Evolutionary conservation across 35 echinoderm and acorn worm species (phyloP), one percentile per base, ranked within the genome.

Genomic region (Anneissia japonica): DNA sequence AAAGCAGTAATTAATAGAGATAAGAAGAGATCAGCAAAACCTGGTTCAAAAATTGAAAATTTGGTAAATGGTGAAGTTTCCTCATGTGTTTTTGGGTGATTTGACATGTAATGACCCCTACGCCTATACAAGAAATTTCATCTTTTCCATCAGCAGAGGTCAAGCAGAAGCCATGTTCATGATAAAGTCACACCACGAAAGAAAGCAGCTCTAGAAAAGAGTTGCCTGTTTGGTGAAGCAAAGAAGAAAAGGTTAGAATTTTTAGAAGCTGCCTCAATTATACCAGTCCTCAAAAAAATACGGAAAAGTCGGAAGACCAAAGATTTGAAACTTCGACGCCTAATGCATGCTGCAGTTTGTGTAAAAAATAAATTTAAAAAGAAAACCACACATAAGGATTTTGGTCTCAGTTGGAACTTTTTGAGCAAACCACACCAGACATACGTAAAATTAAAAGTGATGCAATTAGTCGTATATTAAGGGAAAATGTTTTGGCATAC

Each of bases 321-420:
- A 82, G 80, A 82, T 3, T 28, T 82, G 1, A 3, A 41, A 82
- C 80, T 82, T 38, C 80, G 80, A 0, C 39, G 80, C 1, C 3
- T 41, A n/a, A 14, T 82, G 26, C 36, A 82, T 82, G 7, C 46
- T 21, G 80, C 80, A 0, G 46, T 43, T 1, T 30, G 37, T 3
- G 35, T 82, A n/a, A 82, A 82, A 41, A 0, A 82, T 33, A 82
- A 41, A 2, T 41, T 82, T 2, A 45, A 41, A 43, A 82, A 82
- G 39, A 82, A 82, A 41, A 82, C 80, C 3, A 5, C 80, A 39
- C 36, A 82, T 6, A 45, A 45, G 39, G 80, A 82, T 21, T 82
- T 82, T 28, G 80, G 80, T 2, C 37, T 82, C 3, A 82, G 40
- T 9, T 82, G 77, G 77, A 82, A 82, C 39, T 82, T 82, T 5